A percentile compares a stretch with the other conserved stretches of the same genome.
Evolutionary conservation across 2,888 invertebrate species (phyloP).

Genomic region (Sarcophaga rosellei): DNA sequence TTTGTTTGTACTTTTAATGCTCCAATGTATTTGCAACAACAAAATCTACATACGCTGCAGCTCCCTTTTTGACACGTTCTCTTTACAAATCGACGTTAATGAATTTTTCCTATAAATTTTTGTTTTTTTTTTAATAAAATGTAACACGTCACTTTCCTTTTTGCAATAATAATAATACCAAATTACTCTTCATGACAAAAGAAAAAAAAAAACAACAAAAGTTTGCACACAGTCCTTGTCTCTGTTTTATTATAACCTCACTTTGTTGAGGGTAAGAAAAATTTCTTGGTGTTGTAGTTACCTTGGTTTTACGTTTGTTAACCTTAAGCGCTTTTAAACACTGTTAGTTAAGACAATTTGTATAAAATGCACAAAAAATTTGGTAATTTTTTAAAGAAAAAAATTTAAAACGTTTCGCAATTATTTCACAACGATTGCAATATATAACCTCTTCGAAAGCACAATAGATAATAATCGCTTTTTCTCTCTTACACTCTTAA

Average conservation of each 20-base stretch:
- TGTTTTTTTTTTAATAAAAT: slow-evolving; percentile 7
- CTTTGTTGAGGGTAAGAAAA: slow-evolving; percentile 13
- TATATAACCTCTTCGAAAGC: slow-evolving; percentile 51
- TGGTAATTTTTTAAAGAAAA: slow-evolving; percentile 45
- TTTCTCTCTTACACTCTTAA: neutral
- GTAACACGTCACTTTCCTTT: slow-evolving; percentile 40
- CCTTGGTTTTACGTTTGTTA: slow-evolving; percentile 20
- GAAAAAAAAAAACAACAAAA: too few species aligned
- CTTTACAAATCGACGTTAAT: neutral
- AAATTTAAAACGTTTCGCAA: slow-evolving; percentile 45
- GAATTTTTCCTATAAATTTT: slow-evolving; percentile 16
- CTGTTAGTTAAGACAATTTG: slow-evolving; percentile 18
- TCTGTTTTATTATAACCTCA: slow-evolving; percentile 52
- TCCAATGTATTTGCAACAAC: too few species aligned
- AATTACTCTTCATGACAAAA: too few species aligned
- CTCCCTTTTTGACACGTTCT: slow-evolving; percentile 10
- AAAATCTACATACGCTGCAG: neutral
- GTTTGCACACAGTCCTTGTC: neutral
- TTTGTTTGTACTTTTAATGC: too few species aligned
- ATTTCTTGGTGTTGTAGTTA: slow-evolving; percentile 1
- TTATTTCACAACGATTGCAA: slow-evolving; percentile 50
- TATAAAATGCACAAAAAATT: slow-evolving; percentile 58
- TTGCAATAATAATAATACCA: neutral
- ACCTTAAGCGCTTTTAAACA: slow-evolving; percentile 36
- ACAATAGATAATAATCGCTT: slow-evolving; percentile 57